Evolutionary conservation across 2,113 vertebrate species (phyloP).

Genomic region (Dolichallabes microphthalmus): DNA sequence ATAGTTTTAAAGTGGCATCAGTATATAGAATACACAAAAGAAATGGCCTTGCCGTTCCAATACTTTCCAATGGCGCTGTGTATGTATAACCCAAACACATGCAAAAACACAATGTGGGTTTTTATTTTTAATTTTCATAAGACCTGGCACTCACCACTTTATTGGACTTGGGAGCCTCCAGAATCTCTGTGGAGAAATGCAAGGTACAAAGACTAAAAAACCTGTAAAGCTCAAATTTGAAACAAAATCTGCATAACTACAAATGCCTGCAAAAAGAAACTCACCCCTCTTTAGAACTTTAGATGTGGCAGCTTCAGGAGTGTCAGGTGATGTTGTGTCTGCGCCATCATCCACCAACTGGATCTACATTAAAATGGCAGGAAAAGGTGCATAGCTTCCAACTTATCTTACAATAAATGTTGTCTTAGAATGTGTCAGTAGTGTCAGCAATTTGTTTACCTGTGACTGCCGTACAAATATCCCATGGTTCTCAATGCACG

Average conservation of each 20-base stretch:
- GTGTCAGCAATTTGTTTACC: conserved; percentile 67
- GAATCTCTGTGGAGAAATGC: conserved; percentile 44
- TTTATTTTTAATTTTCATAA: not conserved
- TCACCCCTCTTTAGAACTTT: conserved; percentile 89
- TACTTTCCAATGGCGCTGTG: not conserved
- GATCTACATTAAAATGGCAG: conserved; percentile 72
- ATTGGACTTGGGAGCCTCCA: conserved; percentile 48
- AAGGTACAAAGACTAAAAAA: not conserved
- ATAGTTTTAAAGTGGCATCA: not conserved
- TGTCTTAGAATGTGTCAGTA: not conserved
- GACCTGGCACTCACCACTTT: conserved; percentile 51
- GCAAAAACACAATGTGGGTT: not conserved
- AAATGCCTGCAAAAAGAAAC: not conserved
- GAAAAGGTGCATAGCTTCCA: not conserved
- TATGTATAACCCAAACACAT: not conserved
- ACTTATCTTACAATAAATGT: not conserved
- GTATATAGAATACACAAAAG: not conserved
- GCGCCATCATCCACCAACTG: conserved; percentile 92
- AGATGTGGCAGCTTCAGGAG: conserved; percentile 80
- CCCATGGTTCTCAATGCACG: conserved; percentile 88
- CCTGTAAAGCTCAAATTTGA: not conserved
- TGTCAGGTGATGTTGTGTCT: conserved; percentile 93
- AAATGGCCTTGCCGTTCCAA: not conserved
- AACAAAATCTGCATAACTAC: not conserved
- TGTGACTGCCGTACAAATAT: conserved; percentile 98